Conservation (phyloP, 2,113 vertebrate species). For the Irena cyanogastra region DNA sequence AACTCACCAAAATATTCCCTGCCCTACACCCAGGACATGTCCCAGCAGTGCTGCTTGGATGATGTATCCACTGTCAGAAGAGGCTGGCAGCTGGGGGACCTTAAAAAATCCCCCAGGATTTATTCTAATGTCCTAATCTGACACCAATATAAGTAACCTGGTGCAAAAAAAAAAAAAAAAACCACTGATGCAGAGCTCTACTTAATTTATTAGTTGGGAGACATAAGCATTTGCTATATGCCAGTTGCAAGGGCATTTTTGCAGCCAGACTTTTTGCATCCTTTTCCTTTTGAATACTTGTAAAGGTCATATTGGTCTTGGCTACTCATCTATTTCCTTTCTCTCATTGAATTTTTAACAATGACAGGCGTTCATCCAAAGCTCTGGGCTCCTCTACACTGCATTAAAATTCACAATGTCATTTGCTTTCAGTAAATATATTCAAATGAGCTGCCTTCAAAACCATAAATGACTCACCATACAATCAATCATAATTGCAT, state of each 20-base stretch:
- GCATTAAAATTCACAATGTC: slow-evolving; percentile 53
- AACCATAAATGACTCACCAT: slow-evolving; percentile 48
- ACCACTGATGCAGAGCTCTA: neutral
- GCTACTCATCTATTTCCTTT: slow-evolving; percentile 46
- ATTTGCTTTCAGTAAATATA: slow-evolving; percentile 55
- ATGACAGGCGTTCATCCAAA: slow-evolving; percentile 22
- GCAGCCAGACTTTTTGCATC: neutral
- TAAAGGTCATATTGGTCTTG: slow-evolving; percentile 52
- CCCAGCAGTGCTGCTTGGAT: neutral
- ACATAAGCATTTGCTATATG: neutral
- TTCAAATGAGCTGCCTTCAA: slow-evolving; percentile 48
- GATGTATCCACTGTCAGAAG: neutral
- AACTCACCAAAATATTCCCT: neutral
- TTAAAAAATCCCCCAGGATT: neutral
- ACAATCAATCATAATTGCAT: slow-evolving; percentile 52
- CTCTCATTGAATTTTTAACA: slow-evolving; percentile 51
- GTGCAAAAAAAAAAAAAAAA: too few relatives aligned
- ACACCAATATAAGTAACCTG: neutral
- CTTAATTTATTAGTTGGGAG: neutral
- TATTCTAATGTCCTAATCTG: neutral
- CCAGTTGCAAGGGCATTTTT: neutral
- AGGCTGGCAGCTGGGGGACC: neutral
- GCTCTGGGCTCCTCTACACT: slow-evolving; percentile 15
- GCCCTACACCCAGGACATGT: neutral
- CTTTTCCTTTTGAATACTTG: neutral